phyloP scores from a whole-genome alignment of 2,113 vertebrate genomes.

The Anarhynchus alexandrinus region DNA sequence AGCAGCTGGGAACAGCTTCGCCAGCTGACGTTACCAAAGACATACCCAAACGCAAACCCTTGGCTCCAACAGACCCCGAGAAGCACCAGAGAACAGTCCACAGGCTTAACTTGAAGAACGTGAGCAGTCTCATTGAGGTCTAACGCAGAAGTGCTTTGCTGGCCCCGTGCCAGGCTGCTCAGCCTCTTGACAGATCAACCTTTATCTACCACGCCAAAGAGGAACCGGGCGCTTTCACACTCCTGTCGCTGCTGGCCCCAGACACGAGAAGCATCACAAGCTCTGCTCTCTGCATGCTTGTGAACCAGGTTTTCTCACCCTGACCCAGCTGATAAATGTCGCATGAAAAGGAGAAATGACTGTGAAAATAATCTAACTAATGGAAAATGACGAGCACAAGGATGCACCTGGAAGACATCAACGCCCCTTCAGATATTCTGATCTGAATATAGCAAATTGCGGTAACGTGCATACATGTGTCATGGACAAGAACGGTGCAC shows the following conservation, averaged over 20 bases:
- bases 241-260: background rate
- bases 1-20: background rate
- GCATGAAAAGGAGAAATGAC: background rate
- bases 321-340: background rate
- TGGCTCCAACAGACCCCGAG: background rate
- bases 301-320: background rate
- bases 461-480: background rate
- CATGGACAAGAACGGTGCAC: background rate
- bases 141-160: background rate
- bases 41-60: background rate
- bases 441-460: background rate
- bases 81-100: background rate
- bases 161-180: background rate
- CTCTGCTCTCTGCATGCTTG: background rate
- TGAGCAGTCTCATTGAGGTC: background rate
- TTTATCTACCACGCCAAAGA: background rate
- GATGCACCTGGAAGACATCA: background rate
- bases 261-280: background rate
- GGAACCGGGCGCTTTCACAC: background rate
- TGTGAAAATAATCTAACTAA: background rate
- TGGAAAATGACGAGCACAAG: background rate
- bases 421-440: background rate
- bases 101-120: background rate
- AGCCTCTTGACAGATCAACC: background rate
- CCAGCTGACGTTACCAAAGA: rapidly evolving